Evolutionary conservation across 1,140 invertebrate genomes (phyloP).

Genomic region (Ostrea denselamellosa): DNA sequence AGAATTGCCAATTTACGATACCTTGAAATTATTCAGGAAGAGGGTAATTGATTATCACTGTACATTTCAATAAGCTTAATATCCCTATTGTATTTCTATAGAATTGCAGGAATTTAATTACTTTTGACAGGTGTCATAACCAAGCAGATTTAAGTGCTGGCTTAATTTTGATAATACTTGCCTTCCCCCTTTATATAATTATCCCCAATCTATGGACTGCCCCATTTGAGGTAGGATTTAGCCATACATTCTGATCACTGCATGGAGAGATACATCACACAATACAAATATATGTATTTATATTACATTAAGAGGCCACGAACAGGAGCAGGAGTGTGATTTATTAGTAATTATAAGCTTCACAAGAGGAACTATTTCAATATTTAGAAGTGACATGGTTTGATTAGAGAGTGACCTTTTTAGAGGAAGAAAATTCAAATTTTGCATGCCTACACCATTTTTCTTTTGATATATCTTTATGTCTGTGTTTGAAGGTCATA

Average conservation of each 20-base stretch:
- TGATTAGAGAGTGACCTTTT: too few relatives aligned
- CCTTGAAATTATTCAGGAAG: slow-evolving; percentile 2
- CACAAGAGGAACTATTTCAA: too few relatives aligned
- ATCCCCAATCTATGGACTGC: slow-evolving; percentile 4
- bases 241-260: neutral
- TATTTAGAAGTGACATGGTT: too few relatives aligned
- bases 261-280: slow-evolving; percentile 11
- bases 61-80: slow-evolving; percentile 3
- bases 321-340: neutral
- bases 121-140: slow-evolving; percentile 27
- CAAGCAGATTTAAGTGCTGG: neutral
- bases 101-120: slow-evolving; percentile 40
- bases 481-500: too few relatives aligned
- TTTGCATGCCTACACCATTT: too few relatives aligned
- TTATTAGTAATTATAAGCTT: too few relatives aligned
- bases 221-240: neutral
- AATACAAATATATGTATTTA: slow-evolving; percentile 17
- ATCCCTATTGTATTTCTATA: slow-evolving; percentile 2
- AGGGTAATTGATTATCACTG: slow-evolving; percentile 4
- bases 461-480: too few relatives aligned
- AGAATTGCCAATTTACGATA: neutral
- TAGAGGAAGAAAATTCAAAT: too few relatives aligned
- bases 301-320: slow-evolving; percentile 3
- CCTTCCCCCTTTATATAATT: slow-evolving; percentile 13
- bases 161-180: slow-evolving; percentile 12